A percentile compares a stretch with the other conserved stretches of the same genome.
Evolutionary conservation across 2,888 invertebrate genomes (phyloP).

Genomic region (Morpho achilles): DNA sequence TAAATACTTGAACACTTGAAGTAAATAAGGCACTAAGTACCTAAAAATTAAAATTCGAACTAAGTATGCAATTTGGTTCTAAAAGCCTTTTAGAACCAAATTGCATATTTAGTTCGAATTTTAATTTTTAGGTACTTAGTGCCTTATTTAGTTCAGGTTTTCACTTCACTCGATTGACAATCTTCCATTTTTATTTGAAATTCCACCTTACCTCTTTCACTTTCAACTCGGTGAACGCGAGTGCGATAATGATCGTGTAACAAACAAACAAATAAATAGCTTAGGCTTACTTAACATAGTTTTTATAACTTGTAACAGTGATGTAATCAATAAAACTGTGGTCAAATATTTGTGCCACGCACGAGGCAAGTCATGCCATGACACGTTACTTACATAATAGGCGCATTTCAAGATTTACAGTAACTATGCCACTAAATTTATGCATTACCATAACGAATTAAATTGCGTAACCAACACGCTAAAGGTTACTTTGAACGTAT

Average conservation of each 20-base stretch:
- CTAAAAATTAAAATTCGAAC: too few species aligned
- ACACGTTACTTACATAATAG: constrained; percentile 23
- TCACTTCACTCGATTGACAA: too few species aligned
- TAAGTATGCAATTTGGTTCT: too few species aligned
- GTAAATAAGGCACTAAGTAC: too few species aligned
- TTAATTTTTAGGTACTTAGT: too few species aligned
- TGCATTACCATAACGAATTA: constrained; percentile 19
- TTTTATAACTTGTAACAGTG: constrained; percentile 23
- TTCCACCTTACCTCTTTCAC: not conserved
- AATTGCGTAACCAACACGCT: constrained; percentile 22
- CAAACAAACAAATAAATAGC: constrained; percentile 6
- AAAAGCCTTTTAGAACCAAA: too few species aligned
- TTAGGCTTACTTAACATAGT: constrained; percentile 5
- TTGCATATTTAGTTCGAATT: too few species aligned
- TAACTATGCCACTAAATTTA: constrained; percentile 16
- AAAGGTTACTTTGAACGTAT: constrained; percentile 19
- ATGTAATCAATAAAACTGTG: constrained; percentile 28
- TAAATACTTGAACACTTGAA: too few species aligned
- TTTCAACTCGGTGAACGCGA: not conserved
- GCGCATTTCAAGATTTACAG: constrained; percentile 13
- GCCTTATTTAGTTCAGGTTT: too few species aligned
- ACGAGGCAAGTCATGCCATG: constrained; percentile 21
- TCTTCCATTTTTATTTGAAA: too few species aligned
- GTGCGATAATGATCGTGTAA: not conserved
- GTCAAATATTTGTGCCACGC: constrained; percentile 28